Evolutionary conservation across 2,888 invertebrate genomes (phyloP).

Genomic region (Panopea generosa): DNA sequence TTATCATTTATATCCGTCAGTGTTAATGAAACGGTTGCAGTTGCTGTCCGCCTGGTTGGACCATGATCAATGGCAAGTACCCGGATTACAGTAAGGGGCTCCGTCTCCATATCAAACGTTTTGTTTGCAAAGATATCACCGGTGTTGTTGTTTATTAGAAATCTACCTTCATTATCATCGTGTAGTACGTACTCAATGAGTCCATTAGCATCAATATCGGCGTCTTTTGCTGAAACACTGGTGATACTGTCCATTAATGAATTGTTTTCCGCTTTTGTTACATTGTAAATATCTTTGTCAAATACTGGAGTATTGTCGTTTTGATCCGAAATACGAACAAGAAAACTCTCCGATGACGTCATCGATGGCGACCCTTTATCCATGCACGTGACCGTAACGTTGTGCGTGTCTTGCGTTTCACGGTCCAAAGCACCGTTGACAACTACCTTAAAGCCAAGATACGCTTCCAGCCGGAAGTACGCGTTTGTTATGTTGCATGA

Average conservation of each 20-base stretch:
- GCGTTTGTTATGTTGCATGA: constrained; percentile 31
- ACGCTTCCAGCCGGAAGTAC: constrained; percentile 46
- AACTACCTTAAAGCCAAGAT: constrained; percentile 75
- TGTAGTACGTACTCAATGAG: constrained; percentile 63
- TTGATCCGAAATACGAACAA: constrained; percentile 89
- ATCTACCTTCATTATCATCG: constrained; percentile 29
- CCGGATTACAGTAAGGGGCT: constrained; percentile 45
- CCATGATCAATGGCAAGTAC: constrained; percentile 65
- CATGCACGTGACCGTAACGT: constrained; percentile 86
- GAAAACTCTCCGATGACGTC: constrained; percentile 69
- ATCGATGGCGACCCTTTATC: constrained; percentile 86
- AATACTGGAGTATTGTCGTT: constrained; percentile 97
- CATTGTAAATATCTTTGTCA: constrained; percentile 80
- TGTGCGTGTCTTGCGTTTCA: constrained; percentile 70
- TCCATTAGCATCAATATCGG: constrained; percentile 77
- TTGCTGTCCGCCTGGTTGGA: constrained; percentile 56
- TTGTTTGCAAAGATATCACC: constrained; percentile 69
- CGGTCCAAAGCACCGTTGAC: constrained; percentile 85
- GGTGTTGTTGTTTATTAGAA: constrained; percentile 61
- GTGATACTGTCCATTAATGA: constrained; percentile 87
- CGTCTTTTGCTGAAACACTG: constrained; percentile 93
- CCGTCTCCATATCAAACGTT: constrained; percentile 68
- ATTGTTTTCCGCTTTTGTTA: constrained; percentile 69
- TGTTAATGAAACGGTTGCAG: constrained; percentile 62
- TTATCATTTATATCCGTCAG: constrained; percentile 65